A percentile compares a stretch with the other conserved stretches of the same genome.
Evolutionary conservation across 2,113 vertebrate genomes (phyloP).

Genomic region (Stomatorhinus ivindoensis): DNA sequence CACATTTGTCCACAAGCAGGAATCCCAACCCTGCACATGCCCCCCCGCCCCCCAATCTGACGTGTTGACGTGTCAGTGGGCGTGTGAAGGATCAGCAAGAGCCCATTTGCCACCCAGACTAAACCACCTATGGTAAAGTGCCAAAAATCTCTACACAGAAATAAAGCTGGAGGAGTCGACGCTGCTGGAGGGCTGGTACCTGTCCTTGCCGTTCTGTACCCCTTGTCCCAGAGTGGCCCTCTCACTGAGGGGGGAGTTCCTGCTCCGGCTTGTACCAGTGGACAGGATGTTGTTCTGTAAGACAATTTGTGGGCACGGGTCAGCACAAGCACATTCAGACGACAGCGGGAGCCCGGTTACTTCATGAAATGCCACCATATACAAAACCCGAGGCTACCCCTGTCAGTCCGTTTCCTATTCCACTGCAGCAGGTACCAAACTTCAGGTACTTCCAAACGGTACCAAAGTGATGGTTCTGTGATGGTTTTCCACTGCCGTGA

Average conservation of each 20-base stretch:
- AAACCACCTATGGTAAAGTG: background rate
- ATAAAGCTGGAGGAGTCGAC: slow-evolving; percentile 24
- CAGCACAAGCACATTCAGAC: background rate
- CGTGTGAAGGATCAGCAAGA: background rate
- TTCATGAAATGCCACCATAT: too few relatives aligned
- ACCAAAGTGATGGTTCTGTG: background rate
- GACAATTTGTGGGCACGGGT: background rate
- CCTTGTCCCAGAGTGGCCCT: slow-evolving; percentile 68
- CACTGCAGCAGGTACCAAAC: background rate
- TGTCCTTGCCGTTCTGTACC: slow-evolving; percentile 83
- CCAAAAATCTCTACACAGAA: background rate
- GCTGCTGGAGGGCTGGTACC: slow-evolving; percentile 46
- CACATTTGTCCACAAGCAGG: background rate
- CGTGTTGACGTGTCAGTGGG: background rate
- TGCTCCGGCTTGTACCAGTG: slow-evolving; percentile 77
- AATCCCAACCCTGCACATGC: background rate
- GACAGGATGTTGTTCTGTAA: slow-evolving; percentile 82
- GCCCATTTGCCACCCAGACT: background rate
- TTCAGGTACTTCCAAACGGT: background rate
- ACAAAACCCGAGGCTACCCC: background rate
- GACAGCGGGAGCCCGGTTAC: slow-evolving; percentile 32
- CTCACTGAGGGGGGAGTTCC: slow-evolving; percentile 79
- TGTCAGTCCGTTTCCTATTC: background rate
- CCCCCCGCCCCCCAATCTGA: background rate
- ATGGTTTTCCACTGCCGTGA: background rate